Evolutionary conservation across 2,888 invertebrate genomes (phyloP).

Genomic region (Agrochola lota): DNA sequence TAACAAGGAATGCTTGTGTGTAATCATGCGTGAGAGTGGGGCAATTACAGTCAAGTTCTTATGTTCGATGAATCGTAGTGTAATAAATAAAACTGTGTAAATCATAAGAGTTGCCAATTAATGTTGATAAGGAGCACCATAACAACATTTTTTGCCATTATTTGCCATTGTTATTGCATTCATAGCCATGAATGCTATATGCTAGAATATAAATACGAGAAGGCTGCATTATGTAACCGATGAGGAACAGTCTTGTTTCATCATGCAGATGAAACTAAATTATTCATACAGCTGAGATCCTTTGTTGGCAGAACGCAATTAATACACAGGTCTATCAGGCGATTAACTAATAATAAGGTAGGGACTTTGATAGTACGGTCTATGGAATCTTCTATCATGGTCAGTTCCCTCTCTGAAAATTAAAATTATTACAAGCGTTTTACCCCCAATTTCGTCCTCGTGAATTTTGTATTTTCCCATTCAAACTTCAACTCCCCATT

Average conservation of each 20-base stretch:
- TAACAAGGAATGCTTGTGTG: conserved; percentile 44
- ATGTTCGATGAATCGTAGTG: background rate
- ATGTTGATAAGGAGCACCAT: background rate
- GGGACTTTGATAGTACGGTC: background rate
- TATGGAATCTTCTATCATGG: background rate
- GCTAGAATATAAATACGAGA: background rate
- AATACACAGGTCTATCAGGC: conserved; percentile 5
- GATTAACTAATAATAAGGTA: conserved; percentile 13
- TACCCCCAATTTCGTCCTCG: background rate
- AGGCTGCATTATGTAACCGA: background rate
- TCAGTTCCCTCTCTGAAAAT: background rate
- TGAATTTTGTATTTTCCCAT: background rate
- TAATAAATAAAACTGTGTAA: background rate
- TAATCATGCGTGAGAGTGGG: conserved; percentile 22
- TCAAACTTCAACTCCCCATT: background rate
- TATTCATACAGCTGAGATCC: conserved; percentile 1
- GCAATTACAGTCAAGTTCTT: conserved; percentile 9
- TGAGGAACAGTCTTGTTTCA: background rate
- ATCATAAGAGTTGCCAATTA: background rate
- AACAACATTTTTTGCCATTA: too few relatives aligned
- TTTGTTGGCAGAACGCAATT: conserved; percentile 31
- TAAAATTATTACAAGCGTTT: background rate
- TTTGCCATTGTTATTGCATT: too few relatives aligned
- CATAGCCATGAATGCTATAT: background rate
- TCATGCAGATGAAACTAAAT: background rate